phyloP scores from a whole-genome alignment of 2,888 invertebrate genomes.

The Napeogenes sylphis region DNA sequence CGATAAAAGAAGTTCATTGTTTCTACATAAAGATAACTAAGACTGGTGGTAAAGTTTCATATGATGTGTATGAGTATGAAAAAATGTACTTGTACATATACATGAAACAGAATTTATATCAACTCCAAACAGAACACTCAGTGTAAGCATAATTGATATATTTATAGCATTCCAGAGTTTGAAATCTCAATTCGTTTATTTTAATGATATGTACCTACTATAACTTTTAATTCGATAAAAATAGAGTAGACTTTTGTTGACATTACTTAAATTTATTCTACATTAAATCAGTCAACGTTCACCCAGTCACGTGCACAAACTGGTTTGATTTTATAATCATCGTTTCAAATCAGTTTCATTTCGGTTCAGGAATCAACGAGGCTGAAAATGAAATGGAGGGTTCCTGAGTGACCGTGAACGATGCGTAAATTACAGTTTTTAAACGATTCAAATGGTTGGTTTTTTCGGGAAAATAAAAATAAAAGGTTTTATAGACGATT shows the following conservation, averaged over 20 bases:
- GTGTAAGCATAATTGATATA: background rate
- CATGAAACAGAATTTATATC: background rate
- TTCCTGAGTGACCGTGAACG: slow-evolving; percentile 2
- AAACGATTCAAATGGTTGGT: background rate
- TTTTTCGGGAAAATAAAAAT: background rate
- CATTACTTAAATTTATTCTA: slow-evolving; percentile 12
- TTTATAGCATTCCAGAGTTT: background rate
- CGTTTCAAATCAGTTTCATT: slow-evolving; percentile 2
- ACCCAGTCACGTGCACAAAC: slow-evolving; percentile 7
- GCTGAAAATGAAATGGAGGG: slow-evolving; percentile 4
- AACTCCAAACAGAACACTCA: background rate
- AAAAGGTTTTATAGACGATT: background rate
- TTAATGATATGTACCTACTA: background rate
- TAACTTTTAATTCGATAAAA: background rate
- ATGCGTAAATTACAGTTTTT: slow-evolving; percentile 5
- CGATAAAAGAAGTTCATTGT: slow-evolving; percentile 3
- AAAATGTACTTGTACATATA: background rate
- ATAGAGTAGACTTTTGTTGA: slow-evolving; percentile 8
- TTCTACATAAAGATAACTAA: background rate
- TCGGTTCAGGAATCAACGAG: slow-evolving; percentile 2
- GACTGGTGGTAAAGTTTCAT: too few relatives aligned
- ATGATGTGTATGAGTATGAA: background rate
- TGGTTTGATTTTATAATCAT: background rate
- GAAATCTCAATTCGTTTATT: background rate
- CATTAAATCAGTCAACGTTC: slow-evolving; percentile 7